Conservation (phyloP, 2,888 invertebrate genomes). For the Isoperla grammatica region DNA sequence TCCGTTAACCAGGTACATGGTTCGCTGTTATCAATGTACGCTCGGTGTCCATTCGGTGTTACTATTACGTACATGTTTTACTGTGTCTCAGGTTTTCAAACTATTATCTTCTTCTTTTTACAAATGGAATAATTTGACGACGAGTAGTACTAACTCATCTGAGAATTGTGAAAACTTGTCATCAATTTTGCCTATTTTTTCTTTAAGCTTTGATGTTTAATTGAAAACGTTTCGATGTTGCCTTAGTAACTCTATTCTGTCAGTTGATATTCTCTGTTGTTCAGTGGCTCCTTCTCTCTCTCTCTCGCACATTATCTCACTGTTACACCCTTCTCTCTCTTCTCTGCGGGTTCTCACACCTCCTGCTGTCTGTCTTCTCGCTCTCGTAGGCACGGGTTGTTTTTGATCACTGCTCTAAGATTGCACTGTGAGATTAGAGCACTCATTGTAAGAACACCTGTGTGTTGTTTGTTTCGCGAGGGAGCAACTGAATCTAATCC, state of each 20-base stretch:
- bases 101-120: neutral
- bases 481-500: no score
- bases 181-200: slow-evolving; percentile 16
- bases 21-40: slow-evolving; percentile 33
- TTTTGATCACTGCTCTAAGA: no score
- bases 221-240: slow-evolving; percentile 1
- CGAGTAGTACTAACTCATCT: neutral
- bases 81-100: no score
- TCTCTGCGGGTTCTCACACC: neutral
- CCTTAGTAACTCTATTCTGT: neutral
- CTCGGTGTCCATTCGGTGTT: slow-evolving; percentile 21
- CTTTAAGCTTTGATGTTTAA: slow-evolving; percentile 6
- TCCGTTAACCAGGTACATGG: slow-evolving; percentile 36
- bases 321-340: slow-evolving; percentile 2
- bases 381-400: neutral
- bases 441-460: no score
- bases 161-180: slow-evolving; percentile 7
- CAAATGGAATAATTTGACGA: neutral
- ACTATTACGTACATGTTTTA: neutral
- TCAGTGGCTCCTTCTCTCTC: neutral
- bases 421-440: no score
- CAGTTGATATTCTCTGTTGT: slow-evolving; percentile 19
- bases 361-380: neutral
- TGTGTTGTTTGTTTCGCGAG: no score
- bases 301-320: slow-evolving; percentile 5